Conservation (phyloP, 2,888 invertebrate genomes). For the Coleophora deauratella region DNA sequence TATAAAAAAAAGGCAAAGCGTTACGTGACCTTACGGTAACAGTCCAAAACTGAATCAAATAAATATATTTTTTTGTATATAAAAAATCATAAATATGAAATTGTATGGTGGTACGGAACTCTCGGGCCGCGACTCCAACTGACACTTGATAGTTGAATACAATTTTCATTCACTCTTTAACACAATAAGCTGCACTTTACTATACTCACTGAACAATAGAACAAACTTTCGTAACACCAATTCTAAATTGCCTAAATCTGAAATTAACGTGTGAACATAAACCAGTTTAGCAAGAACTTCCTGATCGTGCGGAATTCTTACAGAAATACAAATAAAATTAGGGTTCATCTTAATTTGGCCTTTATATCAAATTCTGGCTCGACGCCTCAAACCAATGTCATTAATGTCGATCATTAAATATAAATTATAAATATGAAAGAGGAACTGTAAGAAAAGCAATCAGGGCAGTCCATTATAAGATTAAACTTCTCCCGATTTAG, state of each 20-base stretch:
- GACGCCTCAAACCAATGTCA: constrained; percentile 57
- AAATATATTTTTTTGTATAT: no score
- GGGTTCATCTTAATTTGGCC: constrained; percentile 35
- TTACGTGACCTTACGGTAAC: no score
- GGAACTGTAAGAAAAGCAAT: constrained; percentile 68
- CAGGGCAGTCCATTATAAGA: constrained; percentile 60
- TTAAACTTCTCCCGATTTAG: constrained; percentile 53
- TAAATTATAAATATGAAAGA: constrained; percentile 72
- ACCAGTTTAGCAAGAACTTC: constrained; percentile 31
- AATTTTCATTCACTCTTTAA: no score
- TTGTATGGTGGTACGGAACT: no score
- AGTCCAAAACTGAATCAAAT: no score
- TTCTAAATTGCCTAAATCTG: constrained; percentile 68
- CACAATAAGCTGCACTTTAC: constrained; percentile 58
- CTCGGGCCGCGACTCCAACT: no score
- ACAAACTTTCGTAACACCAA: constrained; percentile 54
- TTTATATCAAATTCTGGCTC: constrained; percentile 29
- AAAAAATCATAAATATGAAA: no score
- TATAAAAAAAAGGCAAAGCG: no score
- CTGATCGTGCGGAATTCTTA: not conserved
- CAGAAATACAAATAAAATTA: constrained; percentile 18
- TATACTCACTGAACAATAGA: constrained; percentile 52
- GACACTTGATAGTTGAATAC: no score
- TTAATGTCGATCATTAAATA: constrained; percentile 73
- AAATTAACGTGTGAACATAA: constrained; percentile 62